phyloP scores from a whole-genome alignment of 1,140 invertebrate genomes.

The Rhagoletis pomonella region DNA sequence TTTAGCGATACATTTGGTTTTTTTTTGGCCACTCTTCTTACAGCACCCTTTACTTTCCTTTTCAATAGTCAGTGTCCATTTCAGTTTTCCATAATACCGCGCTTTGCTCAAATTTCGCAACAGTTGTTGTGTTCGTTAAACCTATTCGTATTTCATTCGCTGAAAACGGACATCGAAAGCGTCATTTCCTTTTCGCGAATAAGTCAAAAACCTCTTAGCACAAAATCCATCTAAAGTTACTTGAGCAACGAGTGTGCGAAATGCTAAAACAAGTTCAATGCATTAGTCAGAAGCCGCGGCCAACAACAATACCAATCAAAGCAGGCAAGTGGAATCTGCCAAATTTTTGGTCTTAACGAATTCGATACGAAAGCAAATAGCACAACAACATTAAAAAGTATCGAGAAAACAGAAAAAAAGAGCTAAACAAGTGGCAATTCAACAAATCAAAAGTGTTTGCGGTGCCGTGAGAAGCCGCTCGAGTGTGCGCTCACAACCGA shows the following conservation, averaged over 20 bases:
- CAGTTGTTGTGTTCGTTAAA: background rate
- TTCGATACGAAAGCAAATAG: background rate
- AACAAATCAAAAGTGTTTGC: background rate
- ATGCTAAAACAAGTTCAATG: background rate
- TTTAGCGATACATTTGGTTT: no score
- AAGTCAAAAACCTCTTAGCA: slow-evolving; percentile 11
- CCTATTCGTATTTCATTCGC: background rate
- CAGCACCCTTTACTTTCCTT: background rate
- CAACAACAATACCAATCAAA: background rate
- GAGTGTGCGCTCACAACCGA: background rate
- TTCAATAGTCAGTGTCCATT: background rate
- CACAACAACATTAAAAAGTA: slow-evolving; percentile 7
- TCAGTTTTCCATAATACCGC: background rate
- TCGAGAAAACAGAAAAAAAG: background rate
- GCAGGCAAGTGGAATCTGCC: background rate
- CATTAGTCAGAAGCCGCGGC: background rate
- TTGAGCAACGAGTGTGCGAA: background rate
- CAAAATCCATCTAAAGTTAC: background rate
- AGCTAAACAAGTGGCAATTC: background rate
- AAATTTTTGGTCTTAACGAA: background rate
- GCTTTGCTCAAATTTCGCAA: background rate
- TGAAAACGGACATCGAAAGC: background rate
- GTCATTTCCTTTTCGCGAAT: background rate
- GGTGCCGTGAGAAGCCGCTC: slow-evolving; percentile 6
- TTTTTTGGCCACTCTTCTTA: no score